phyloP scores from a whole-genome alignment of 2,888 invertebrate genomes.

The Apodemia hepburni region DNA sequence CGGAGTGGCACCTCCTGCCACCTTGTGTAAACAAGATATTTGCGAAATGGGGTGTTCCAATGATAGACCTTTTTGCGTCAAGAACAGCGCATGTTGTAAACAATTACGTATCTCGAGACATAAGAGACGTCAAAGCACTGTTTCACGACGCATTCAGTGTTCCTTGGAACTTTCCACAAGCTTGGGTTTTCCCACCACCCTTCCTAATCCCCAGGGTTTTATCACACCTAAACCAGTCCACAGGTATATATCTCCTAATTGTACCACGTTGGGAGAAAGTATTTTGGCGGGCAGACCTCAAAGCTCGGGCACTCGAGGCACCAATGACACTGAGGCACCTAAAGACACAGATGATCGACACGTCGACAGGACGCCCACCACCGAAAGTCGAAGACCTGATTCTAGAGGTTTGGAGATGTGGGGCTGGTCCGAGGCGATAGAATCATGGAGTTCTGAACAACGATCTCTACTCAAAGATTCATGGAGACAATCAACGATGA shows the following conservation, averaged over 20 bases:
- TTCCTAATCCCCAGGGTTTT: conserved; percentile 21
- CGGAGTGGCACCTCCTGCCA: conserved; percentile 24
- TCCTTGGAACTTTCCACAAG: conserved; percentile 24
- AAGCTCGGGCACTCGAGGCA: conserved; percentile 21
- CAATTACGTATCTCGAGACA: conserved; percentile 17
- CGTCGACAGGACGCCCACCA: conserved; percentile 23
- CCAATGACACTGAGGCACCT: conserved; percentile 30
- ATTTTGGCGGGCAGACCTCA: conserved; percentile 23
- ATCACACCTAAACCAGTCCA: conserved; percentile 25
- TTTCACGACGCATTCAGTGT: conserved; percentile 22
- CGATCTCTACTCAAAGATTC: conserved; percentile 9
- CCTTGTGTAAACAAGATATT: conserved; percentile 15
- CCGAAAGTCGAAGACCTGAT: conserved; percentile 24
- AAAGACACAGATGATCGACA: conserved; percentile 26
- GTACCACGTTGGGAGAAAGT: conserved; percentile 19
- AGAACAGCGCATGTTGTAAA: conserved; percentile 18
- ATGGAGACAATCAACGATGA: conserved; percentile 23
- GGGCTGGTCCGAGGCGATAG: conserved; percentile 28
- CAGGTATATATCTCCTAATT: neutral
- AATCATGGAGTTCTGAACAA: conserved; percentile 15
- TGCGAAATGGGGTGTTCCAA: conserved; percentile 18
- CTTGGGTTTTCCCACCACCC: conserved; percentile 31
- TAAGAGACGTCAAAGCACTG: conserved; percentile 13
- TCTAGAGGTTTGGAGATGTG: conserved; percentile 33
- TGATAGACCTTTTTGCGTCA: conserved; percentile 21